A percentile compares a stretch with the other conserved stretches of the same genome.
Conservation (phyloP, 2,797 vertebrate genomes). For the Xenops minutus region DNA sequence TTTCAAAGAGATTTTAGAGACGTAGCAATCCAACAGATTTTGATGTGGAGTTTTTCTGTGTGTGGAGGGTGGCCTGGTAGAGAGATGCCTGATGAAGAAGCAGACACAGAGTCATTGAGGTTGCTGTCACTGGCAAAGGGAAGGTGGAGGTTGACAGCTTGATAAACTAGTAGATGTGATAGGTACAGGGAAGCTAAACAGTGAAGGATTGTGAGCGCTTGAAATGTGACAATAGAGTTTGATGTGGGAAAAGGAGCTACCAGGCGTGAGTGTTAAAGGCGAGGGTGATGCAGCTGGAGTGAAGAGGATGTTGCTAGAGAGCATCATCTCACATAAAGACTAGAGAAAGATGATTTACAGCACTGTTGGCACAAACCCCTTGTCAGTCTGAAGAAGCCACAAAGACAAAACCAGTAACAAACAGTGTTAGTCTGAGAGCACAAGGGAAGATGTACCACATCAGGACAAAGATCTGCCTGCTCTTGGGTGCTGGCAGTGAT, state of each 20-base stretch:
- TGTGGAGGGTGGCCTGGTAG: constrained; percentile 40
- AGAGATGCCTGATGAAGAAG: constrained; percentile 33
- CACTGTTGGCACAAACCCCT: not conserved
- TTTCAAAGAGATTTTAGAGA: constrained; percentile 63
- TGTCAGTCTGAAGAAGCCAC: not conserved
- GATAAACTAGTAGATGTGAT: constrained; percentile 50
- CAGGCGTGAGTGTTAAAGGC: not conserved
- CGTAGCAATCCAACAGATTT: constrained; percentile 57
- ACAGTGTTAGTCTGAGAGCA: not conserved
- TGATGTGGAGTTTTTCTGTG: constrained; percentile 55
- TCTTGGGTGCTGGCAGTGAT: not conserved
- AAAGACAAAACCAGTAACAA: constrained; percentile 3
- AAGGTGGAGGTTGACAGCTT: constrained; percentile 56
- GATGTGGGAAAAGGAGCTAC: not conserved
- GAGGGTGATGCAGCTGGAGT: constrained; percentile 4
- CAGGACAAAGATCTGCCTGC: not conserved
- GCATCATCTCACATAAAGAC: not conserved
- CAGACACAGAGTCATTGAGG: constrained; percentile 14
- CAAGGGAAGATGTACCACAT: not conserved
- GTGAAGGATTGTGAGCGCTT: not conserved
- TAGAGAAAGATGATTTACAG: constrained; percentile 15
- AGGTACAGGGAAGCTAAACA: constrained; percentile 53
- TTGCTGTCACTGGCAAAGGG: constrained; percentile 55
- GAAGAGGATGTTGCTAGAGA: constrained; percentile 13
- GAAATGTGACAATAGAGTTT: constrained; percentile 25